Base-by-base conservation (phyloP, 1,140 invertebrate genomes). In the Lanistes nyassanus region DNA sequence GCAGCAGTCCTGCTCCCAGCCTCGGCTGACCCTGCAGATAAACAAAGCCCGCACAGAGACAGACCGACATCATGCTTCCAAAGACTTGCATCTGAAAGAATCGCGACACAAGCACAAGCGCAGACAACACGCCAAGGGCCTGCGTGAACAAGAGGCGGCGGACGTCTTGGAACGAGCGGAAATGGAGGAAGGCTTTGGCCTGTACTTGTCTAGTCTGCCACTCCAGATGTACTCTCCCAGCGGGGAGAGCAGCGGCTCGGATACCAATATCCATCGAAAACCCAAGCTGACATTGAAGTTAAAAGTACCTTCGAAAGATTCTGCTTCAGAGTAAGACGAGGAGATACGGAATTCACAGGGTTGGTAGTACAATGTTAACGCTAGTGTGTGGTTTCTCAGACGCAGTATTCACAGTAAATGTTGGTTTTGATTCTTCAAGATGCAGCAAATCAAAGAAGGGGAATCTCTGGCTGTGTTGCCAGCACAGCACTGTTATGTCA, bases 181-280 rank as follows among this genome's bases (percentile, higher is more conserved):
- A 66, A 74, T 77, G 31, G 83, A 84, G 26, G 81, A 82, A 16
- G 13, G 23, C 11, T 51, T 55, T 29, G 26, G 37, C 26, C 64
- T 36, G 42, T 64, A 73, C 16, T 74, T 79, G 23, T 47, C 71
- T 21, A 72, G 56, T 16, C 56, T 80, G 42, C 77, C 79, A 31
- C n/a, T 77, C 47, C 76, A 79, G 37, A 73, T 80, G 21, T 82
- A 84, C 79, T 85, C 82, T 16, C 81, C 83, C 21, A 79, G 80
- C 21, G 82, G 78, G 31, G 84, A 83, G 65, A 79, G 80, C 62
- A 85, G 82, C 77, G 80, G 81, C 34, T 81, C 82, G 62, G 81
- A 81, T 55, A 67, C 80, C 51, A 76, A 76, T 34, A 47, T 67
- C 13, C 62, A 76, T 36, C 67, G 75, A 60, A 81, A 83, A 70